Percentiles rank a stretch among this genome's conserved stretches.
These are phyloP conservation scores for Nemoura dubitans DNA, from an alignment of 2,888 invertebrate species.

Conservation along the genomic window DNA sequence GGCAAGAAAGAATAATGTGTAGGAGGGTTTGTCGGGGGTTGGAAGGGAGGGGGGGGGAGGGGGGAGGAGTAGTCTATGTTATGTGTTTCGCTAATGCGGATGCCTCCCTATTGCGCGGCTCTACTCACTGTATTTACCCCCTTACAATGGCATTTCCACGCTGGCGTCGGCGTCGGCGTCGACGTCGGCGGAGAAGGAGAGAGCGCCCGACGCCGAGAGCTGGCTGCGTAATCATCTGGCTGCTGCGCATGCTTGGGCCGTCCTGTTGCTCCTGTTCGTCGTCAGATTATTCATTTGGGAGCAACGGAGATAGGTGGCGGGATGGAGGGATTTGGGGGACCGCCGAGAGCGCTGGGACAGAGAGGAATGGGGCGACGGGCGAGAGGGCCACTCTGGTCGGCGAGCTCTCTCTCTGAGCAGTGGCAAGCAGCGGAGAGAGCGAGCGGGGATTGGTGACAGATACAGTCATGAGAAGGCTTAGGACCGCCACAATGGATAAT, in stretches of 20 bases:
- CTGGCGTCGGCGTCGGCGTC: conserved; percentile 22
- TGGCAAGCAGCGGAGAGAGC: neutral
- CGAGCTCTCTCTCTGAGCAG: neutral
- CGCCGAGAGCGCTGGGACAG: neutral
- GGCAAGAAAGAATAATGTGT: conserved; percentile 29
- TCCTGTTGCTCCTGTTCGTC: neutral
- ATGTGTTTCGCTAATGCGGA: conserved; percentile 20
- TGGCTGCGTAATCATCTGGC: neutral
- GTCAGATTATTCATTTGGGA: neutral
- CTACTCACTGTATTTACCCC: conserved; percentile 12
- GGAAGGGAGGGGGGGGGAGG: too few species aligned
- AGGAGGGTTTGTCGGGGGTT: neutral
- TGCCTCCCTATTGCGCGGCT: conserved; percentile 9
- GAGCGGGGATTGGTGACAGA: neutral
- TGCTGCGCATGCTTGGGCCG: neutral
- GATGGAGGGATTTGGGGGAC: neutral
- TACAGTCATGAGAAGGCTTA: conserved; percentile 7
- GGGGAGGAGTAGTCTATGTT: neutral
- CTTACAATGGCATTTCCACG: neutral
- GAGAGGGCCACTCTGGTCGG: neutral
- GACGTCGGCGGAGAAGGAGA: neutral
- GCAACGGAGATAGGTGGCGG: neutral
- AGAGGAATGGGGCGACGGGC: neutral
- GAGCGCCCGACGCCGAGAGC: neutral
- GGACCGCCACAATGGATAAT: neutral